Evolutionary conservation across 1,140 invertebrate species (phyloP), one percentile per base, ranked within the genome.

Genomic region (Phenacoccus solenopsis): DNA sequence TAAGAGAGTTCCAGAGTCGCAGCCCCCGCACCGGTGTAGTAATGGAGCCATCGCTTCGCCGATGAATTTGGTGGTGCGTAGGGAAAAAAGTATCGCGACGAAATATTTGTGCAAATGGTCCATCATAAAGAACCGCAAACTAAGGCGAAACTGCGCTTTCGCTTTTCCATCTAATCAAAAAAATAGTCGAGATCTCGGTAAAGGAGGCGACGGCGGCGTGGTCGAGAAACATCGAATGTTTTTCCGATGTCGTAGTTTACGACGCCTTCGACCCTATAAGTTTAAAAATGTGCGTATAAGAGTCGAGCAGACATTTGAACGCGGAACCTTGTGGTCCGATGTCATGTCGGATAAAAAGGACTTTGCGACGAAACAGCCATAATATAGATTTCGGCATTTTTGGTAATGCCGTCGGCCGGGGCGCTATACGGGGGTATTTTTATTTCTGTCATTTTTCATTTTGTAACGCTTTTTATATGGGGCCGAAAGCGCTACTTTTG

Each of bases 381-480:
- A 64, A 64, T 64, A 64, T 64, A 64, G 59, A 64, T 64, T 64
- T 64, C 59, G 59, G 59, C 59, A 64, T 64, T 64, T 64, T 64
- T 64, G 59, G 59, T 64, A 64, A 64, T 27, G 21, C 16, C 25
- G 20, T 16, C 38, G 16, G 38, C n/a, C 22, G 59, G 59, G 59
- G 59, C 59, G 25, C 10, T 27, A 64, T 10, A 20, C 10, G 9
- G 59, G 59, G 2, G 21, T 64, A 64, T 64, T 64, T 64, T 64
- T 64, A 64, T 64, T 64, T 64, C 10, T 64, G 59, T 64, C 59
- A 64, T 64, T 64, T 64, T 64, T 64, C 59, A 64, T 64, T 64
- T 64, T 27, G 59, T 64, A 25, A 20, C 59, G 25, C 59, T 64
- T 64, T 64, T 64, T 64, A 64, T 64, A 27, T 64, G 59, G 59